Conservation (phyloP, 2,888 invertebrate genomes). For the Dendrolimus houi region DNA sequence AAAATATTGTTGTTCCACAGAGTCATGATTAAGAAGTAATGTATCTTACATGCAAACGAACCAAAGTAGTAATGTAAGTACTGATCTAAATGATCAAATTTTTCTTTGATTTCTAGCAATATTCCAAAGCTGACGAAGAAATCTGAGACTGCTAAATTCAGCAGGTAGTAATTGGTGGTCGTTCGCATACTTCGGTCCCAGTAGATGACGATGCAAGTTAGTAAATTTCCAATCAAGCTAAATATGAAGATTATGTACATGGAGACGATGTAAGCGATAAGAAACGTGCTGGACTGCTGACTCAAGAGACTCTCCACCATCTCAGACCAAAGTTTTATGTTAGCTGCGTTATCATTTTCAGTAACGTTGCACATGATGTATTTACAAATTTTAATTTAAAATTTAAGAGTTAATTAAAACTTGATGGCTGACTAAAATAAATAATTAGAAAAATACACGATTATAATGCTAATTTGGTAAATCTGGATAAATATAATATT, state of each 20-base stretch:
- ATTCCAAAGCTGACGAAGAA: constrained; percentile 46
- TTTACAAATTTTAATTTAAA: too few species aligned
- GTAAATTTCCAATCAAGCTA: constrained; percentile 44
- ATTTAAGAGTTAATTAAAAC: too few species aligned
- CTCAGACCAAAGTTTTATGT: constrained; percentile 27
- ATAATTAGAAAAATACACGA: too few species aligned
- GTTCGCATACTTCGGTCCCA: constrained; percentile 55
- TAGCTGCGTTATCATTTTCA: constrained; percentile 4
- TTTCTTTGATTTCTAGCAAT: constrained; percentile 31
- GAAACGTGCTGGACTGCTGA: constrained; percentile 21
- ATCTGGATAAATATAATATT: too few species aligned
- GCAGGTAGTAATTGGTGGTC: constrained; percentile 55
- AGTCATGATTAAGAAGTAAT: constrained; percentile 33
- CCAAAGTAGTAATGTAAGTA: constrained; percentile 23
- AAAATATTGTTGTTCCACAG: constrained; percentile 46
- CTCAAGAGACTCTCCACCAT: constrained; percentile 22
- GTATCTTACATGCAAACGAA: constrained; percentile 33
- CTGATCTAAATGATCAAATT: constrained; percentile 17
- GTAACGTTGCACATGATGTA: constrained; percentile 4
- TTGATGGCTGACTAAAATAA: too few species aligned
- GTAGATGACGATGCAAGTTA: constrained; percentile 58
- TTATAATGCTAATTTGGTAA: too few species aligned
- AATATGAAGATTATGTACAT: constrained; percentile 30
- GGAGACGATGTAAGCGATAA: constrained; percentile 14
- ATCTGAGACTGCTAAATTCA: constrained; percentile 55